phyloP scores from a whole-genome alignment of 2,888 invertebrate species.

The Acanthosepion pharaonis region DNA sequence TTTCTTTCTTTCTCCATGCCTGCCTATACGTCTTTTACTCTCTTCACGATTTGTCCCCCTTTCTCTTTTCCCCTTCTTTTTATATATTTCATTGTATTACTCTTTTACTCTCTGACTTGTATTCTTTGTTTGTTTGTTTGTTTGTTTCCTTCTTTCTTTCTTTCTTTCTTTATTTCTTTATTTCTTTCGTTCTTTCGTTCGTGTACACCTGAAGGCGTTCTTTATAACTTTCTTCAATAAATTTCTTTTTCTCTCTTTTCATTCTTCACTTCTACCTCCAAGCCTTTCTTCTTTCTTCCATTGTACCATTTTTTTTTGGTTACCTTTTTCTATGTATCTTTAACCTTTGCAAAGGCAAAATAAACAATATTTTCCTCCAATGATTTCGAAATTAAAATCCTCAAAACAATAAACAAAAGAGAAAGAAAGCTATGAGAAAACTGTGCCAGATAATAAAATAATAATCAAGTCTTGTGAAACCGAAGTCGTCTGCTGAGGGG shows the following conservation, averaged over 20 bases:
- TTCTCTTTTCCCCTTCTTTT: neutral
- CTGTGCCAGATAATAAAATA: neutral
- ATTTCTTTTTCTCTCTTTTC: neutral
- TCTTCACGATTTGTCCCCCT: rapidly evolving
- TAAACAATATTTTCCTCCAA: neutral
- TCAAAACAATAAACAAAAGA: neutral
- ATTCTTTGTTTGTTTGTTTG: too few species aligned
- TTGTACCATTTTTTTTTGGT: too few species aligned
- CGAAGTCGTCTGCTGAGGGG: neutral
- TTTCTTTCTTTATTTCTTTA: too few species aligned
- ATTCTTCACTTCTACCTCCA: neutral
- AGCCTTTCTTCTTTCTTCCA: neutral
- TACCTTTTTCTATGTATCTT: neutral
- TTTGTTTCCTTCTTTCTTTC: neutral
- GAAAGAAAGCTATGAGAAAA: neutral
- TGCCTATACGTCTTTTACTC: too few species aligned
- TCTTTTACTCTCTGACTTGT: neutral
- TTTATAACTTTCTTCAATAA: neutral
- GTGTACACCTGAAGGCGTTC: neutral
- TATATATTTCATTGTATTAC: neutral
- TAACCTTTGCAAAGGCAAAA: slow-evolving; percentile 4
- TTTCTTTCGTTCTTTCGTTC: too few species aligned
- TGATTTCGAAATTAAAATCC: neutral
- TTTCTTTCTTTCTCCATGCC: neutral
- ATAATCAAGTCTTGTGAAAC: neutral